Percentiles rank a stretch among this genome's conserved stretches.
Conservation (phyloP, 1,140 invertebrate genomes). For the Pinna nobilis region DNA sequence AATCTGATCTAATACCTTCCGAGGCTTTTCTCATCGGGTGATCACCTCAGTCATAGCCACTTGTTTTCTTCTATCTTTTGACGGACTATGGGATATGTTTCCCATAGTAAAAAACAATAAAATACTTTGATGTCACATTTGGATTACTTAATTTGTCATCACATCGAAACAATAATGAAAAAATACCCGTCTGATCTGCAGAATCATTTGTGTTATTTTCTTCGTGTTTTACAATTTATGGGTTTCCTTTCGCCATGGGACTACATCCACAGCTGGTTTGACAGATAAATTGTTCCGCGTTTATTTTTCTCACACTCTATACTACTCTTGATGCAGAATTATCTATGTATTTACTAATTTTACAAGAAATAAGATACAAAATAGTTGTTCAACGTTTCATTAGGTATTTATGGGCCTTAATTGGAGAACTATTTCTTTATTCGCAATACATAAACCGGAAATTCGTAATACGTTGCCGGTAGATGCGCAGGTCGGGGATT, state of each 20-base stretch:
- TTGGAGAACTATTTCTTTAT: conserved; percentile 8
- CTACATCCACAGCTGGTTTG: conserved; percentile 40
- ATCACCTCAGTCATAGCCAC: no score
- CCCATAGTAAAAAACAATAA: no score
- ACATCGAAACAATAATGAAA: no score
- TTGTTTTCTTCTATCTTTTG: no score
- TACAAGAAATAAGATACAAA: no score
- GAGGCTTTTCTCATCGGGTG: no score
- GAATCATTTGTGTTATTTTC: background rate
- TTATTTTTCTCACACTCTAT: background rate
- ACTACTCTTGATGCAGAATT: background rate
- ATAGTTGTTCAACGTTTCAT: no score
- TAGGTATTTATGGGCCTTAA: background rate
- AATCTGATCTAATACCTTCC: no score
- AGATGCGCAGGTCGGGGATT: conserved; percentile 52
- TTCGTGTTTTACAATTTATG: background rate
- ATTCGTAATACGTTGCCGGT: conserved; percentile 14
- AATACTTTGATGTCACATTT: no score
- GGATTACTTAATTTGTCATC: no score
- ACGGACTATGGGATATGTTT: no score
- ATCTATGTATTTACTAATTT: background rate
- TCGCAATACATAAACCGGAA: conserved; percentile 25
- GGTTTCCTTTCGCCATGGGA: conserved; percentile 22
- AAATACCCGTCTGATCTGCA: no score
- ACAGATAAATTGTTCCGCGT: conserved; percentile 38